phyloP scores from a whole-genome alignment of 2,888 invertebrate genomes.

The Gymnosoma rotundatum region DNA sequence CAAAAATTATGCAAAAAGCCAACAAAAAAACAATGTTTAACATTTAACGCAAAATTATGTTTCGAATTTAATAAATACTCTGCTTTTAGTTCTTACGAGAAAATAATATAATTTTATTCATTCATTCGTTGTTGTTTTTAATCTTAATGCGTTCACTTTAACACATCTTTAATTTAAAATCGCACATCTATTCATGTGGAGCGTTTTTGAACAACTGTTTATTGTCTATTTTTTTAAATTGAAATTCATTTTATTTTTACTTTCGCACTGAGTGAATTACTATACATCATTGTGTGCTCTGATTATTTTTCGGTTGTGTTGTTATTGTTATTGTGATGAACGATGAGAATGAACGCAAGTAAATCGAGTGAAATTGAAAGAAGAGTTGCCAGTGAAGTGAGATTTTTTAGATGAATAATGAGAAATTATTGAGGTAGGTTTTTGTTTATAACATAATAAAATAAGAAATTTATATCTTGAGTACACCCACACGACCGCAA shows the following conservation, averaged over 20 bases:
- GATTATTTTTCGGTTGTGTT: constrained; percentile 30
- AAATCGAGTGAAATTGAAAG: constrained; percentile 26
- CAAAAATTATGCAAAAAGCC: not conserved
- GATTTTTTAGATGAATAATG: not conserved
- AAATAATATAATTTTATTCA: constrained; percentile 23
- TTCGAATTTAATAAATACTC: not conserved
- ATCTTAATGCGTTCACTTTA: constrained; percentile 1
- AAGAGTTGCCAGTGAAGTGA: constrained; percentile 13
- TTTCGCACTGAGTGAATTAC: constrained; percentile 49
- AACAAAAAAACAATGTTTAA: not conserved
- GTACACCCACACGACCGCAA: too few species aligned
- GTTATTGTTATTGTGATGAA: too few species aligned
- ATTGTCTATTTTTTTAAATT: constrained; percentile 13
- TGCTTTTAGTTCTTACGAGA: constrained; percentile 15
- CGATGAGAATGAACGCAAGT: constrained; percentile 1
- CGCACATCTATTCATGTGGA: constrained; percentile 46
- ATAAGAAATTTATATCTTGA: not conserved
- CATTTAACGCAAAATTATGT: not conserved
- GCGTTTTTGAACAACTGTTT: constrained; percentile 59
- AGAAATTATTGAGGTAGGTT: constrained; percentile 8
- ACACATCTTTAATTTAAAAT: not conserved
- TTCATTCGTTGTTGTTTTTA: constrained; percentile 18
- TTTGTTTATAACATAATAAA: not conserved
- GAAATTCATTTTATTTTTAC: constrained; percentile 59
- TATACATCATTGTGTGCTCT: constrained; percentile 15